Conservation (phyloP, 2,888 invertebrate species). For the Acleris laterana region DNA sequence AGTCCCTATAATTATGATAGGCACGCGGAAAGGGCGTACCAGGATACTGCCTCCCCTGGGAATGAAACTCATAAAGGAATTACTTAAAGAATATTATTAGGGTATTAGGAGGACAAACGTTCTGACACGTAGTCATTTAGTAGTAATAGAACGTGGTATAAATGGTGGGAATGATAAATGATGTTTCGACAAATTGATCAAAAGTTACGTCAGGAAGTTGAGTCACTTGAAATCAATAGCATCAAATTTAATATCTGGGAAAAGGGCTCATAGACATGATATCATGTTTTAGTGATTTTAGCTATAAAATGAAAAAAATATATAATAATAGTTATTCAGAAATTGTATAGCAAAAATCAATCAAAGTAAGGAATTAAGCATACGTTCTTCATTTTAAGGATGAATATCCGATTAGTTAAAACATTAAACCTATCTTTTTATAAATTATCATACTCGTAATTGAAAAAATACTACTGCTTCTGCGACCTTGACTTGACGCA, state of each 20-base stretch:
- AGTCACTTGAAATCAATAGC: constrained; percentile 16
- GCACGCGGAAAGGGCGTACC: constrained; percentile 33
- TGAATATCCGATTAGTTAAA: too few relatives aligned
- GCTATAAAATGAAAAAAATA: too few relatives aligned
- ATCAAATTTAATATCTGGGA: not conserved
- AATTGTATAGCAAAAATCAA: too few relatives aligned
- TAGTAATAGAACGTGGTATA: constrained; percentile 9
- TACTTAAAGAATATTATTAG: constrained; percentile 24
- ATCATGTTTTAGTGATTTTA: too few relatives aligned
- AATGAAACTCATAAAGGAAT: constrained; percentile 30
- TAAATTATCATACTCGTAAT: not conserved
- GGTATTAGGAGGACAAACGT: constrained; percentile 30
- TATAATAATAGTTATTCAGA: too few relatives aligned
- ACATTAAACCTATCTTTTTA: not conserved
- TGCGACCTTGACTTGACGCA: constrained; percentile 22
- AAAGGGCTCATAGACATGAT: not conserved
- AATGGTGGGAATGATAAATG: constrained; percentile 28
- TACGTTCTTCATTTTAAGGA: too few relatives aligned
- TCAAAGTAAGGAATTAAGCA: too few relatives aligned
- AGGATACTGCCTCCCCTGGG: constrained; percentile 33
- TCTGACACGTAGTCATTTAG: constrained; percentile 28
- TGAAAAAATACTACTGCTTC: not conserved
- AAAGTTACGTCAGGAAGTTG: constrained; percentile 13
- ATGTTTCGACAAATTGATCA: constrained; percentile 20
- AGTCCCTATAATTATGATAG: constrained; percentile 32